Conservation (phyloP, 2,113 vertebrate genomes). For the Microcebus lehilahytsara region DNA sequence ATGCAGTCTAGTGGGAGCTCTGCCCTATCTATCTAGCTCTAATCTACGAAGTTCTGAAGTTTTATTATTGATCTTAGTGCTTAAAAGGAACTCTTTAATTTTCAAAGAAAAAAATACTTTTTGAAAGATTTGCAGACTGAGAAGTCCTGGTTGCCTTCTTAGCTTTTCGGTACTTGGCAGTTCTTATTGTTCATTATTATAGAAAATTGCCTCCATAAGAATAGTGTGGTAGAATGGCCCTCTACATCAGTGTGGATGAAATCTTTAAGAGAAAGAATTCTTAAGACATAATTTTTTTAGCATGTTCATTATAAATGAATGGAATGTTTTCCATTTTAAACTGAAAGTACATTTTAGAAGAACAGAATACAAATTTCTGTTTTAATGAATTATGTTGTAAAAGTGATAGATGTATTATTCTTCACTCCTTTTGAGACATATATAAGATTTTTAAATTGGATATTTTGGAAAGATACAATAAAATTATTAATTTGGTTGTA, state of each 20-base stretch:
- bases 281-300: neutral
- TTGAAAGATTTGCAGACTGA: neutral
- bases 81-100: neutral
- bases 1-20: neutral
- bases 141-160: neutral
- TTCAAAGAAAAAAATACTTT: neutral
- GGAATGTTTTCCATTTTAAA: conserved; percentile 29
- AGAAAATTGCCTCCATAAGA: neutral
- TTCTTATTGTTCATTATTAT: neutral
- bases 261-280: neutral
- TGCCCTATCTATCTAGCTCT: neutral
- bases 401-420: neutral
- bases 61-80: neutral
- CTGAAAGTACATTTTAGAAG: conserved; percentile 33
- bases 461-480: neutral
- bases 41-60: neutral
- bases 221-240: neutral
- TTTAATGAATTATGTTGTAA: neutral
- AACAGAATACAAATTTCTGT: neutral
- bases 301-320: conserved; percentile 28
- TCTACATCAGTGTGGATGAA: neutral
- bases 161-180: neutral
- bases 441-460: neutral
- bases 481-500: neutral
- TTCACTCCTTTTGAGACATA: neutral